Base-by-base conservation (phyloP, 2,113 vertebrate genomes). In the Hyla sarda region DNA sequence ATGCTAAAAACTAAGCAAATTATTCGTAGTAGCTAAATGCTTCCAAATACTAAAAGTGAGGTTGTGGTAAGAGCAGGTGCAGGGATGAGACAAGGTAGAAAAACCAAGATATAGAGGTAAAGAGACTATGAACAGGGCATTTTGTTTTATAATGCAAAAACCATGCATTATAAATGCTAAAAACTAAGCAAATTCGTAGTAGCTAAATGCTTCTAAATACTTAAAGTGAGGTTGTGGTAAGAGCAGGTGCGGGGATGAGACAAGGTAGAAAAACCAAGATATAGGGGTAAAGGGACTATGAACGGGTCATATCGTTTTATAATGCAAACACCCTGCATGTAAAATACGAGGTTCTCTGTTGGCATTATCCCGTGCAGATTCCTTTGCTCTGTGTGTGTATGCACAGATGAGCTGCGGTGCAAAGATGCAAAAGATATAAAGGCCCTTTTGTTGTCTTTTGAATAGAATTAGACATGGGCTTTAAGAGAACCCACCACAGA, bases 391-490 rank as follows among this genome's bases (percentile, higher is more conserved):
- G 94, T 67, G 90, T 75, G 87, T 41, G 87, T 94, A 93, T 94
- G 93, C 94, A 94, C 92, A 96, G 95, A 95, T 96, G 94, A 96
- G 95, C 95, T 93, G 90, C 93, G 95, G 94, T 94, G 92, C 92
- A 93, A 91, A 94, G 94, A 94, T 94, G 93, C 92, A 87, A 86
- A n/a, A 88, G 92, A 94, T 95, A 94, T 95, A 97, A 94, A 95
- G 94, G 90, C 89, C 92, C 95, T 97, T n/a, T 97, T 97, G 96
- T 97, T 96, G 89, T 82, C 88, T 88, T 88, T 88, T 96, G 95
- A 97, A 97, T 97, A 95, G 96, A 95, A 96, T 97, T 96, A 97
- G 96, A 93, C 96, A 96, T 96, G 95, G 95, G 92, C 93, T 97
- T 96, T 94, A 94, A 95, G 93, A 96, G 95, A 95, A 95, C 95